Base-by-base conservation (phyloP, 2,797 vertebrate genomes). In the Pelochelys cantorii region DNA sequence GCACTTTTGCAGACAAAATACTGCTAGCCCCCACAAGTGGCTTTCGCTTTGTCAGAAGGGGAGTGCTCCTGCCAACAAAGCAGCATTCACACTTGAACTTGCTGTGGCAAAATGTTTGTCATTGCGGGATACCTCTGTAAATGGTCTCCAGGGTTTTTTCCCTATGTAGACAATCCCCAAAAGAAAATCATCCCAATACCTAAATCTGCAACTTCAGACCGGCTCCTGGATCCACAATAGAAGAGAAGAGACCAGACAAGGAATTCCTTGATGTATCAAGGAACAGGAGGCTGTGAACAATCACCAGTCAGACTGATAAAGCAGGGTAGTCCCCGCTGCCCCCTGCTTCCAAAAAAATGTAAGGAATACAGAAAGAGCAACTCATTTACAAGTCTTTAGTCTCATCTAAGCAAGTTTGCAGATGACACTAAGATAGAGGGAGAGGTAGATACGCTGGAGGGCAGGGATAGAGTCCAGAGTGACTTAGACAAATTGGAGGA, bases 271-370 rank as follows among this genome's bases (percentile, higher is more conserved):
- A 20, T n/a, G 0, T 79, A 48, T 84, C 88, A 86, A 79, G 27
- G 27, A 17, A 25, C 71, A 42, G 22, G 87, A 74, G 22, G 42
- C 90, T 74, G 83, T 81, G 84, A 15, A 14, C 37, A 54, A 14
- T 62, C 5, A 42, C 62, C 52, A 2, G 1, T 52, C 18, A 89
- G 8, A 54, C 3, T 75, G 37, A 74, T 42, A 22, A 74, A 74
- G 23, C 8, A 23, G 20, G 37, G 5, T 1, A 42, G 20, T 60
- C 5, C 52, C 86, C 12, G 57, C 52, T 5, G 0, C 0, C 65
- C 62, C 14, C 60, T 48, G 53, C 53, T 54, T 8, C 11, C 11
- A 11, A 11, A 54, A 18, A 65, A 5, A 25, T 3, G 0, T 0
- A 79, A 68, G 71, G 5, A 31, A 8, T 48, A 79, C 11, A 91